Evolutionary conservation across 2,113 vertebrate genomes (phyloP).

Genomic region (Scolopax mira): DNA sequence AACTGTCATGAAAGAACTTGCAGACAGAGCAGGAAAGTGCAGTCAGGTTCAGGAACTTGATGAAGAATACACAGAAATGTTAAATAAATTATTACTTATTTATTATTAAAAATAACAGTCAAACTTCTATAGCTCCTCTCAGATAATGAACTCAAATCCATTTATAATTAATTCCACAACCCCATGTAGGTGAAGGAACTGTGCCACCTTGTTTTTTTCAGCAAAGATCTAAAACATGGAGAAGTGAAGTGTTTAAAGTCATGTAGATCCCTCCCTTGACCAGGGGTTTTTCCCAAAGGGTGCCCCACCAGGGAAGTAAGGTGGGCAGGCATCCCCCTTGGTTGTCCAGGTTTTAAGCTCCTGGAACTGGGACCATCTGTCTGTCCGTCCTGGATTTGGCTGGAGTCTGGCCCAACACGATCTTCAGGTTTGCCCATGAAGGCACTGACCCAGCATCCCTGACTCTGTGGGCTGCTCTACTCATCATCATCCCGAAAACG

Average conservation of each 20-base stretch:
- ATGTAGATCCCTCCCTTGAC: neutral
- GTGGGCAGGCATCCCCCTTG: neutral
- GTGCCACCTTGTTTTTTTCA: neutral
- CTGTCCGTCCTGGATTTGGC: neutral
- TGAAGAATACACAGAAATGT: constrained; percentile 19
- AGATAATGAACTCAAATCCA: constrained; percentile 30
- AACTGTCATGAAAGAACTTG: neutral
- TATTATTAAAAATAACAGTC: constrained; percentile 64
- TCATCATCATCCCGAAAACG: neutral
- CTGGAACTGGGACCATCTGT: neutral
- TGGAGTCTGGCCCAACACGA: neutral
- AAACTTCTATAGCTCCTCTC: constrained; percentile 26
- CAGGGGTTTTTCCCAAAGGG: neutral
- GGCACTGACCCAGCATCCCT: neutral
- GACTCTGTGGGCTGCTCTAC: neutral
- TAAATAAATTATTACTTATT: constrained; percentile 60
- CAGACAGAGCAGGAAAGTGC: neutral
- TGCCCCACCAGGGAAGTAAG: neutral
- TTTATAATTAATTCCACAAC: constrained; percentile 52
- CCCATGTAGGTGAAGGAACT: neutral
- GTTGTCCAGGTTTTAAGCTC: neutral
- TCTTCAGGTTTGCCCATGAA: neutral
- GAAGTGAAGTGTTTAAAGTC: neutral
- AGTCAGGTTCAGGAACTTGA: neutral
- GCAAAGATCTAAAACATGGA: neutral